Conservation (phyloP, 1,140 invertebrate species). For the Xylocopa sonorina region DNA sequence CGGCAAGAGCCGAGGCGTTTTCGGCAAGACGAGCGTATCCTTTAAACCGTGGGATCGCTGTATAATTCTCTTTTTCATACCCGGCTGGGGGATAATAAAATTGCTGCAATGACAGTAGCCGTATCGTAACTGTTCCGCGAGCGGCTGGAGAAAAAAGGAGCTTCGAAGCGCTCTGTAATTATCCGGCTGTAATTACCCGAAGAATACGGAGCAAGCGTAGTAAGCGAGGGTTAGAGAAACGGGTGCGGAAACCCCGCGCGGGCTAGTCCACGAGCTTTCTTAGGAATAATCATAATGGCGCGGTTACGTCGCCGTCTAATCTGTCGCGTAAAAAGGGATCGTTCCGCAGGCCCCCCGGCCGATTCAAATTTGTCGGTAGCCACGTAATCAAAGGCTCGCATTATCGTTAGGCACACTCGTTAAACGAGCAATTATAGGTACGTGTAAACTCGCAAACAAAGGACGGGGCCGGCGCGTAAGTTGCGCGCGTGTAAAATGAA, state of each 20-base stretch:
- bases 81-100: slow-evolving; percentile 10
- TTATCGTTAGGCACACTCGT: slow-evolving; percentile 19
- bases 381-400: slow-evolving; percentile 31
- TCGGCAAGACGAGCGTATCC: neutral
- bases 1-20: neutral
- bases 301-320: slow-evolving; percentile 5
- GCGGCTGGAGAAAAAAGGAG: neutral
- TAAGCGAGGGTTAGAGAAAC: neutral
- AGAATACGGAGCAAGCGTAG: slow-evolving; percentile 18
- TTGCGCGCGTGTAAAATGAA: neutral
- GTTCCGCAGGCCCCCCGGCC: neutral
- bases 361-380: slow-evolving; percentile 36
- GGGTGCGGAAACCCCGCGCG: neutral
- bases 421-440: slow-evolving; percentile 14
- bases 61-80: neutral
- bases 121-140: neutral
- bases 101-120: neutral
- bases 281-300: neutral
- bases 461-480: neutral
- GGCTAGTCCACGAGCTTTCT: neutral
- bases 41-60: neutral
- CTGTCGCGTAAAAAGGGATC: slow-evolving; percentile 23
- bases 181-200: slow-evolving; percentile 24
- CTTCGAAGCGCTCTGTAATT: slow-evolving; percentile 39
- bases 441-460: slow-evolving; percentile 6